Percentiles rank a stretch among this genome's conserved stretches.
phyloP scores from a whole-genome alignment of 2,797 vertebrate species.

The Hemibagrus guttatus region DNA sequence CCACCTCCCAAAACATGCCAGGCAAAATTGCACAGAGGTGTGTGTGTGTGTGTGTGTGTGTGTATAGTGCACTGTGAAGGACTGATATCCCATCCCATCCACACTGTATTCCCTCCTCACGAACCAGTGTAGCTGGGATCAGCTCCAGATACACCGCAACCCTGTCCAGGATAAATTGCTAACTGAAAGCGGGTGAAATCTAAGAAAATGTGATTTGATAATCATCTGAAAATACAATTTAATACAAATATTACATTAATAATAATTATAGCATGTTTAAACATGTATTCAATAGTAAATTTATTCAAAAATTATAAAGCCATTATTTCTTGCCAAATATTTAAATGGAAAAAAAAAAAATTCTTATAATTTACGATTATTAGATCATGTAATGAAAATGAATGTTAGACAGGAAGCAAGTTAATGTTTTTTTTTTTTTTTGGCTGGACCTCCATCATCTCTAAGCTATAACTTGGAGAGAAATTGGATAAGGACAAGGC shows the following conservation, averaged over 20 bases:
- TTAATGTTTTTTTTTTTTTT: neutral
- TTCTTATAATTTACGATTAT: too few relatives aligned
- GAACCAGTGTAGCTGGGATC: neutral
- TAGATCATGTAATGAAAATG: neutral
- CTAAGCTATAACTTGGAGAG: neutral
- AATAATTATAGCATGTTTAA: neutral
- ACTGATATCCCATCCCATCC: neutral
- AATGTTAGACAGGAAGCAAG: neutral
- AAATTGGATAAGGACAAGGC: neutral
- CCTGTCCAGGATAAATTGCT: neutral
- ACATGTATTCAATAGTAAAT: neutral
- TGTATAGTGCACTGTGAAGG: neutral
- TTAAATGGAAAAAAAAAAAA: neutral
- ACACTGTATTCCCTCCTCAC: neutral
- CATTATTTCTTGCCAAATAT: neutral
- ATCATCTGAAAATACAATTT: conserved; percentile 32
- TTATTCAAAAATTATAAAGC: neutral
- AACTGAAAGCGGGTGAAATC: neutral
- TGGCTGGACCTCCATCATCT: neutral
- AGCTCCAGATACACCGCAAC: neutral
- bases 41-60: neutral
- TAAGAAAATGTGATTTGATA: conserved; percentile 27
- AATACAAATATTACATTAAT: neutral
- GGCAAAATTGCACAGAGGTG: neutral
- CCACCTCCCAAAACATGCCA: neutral